These are phyloP conservation scores for Aurelia sp. DNA, from an alignment of 30 jellyfish, hydroid and myxozoan genomes.

Conservation along the genomic window DNA sequence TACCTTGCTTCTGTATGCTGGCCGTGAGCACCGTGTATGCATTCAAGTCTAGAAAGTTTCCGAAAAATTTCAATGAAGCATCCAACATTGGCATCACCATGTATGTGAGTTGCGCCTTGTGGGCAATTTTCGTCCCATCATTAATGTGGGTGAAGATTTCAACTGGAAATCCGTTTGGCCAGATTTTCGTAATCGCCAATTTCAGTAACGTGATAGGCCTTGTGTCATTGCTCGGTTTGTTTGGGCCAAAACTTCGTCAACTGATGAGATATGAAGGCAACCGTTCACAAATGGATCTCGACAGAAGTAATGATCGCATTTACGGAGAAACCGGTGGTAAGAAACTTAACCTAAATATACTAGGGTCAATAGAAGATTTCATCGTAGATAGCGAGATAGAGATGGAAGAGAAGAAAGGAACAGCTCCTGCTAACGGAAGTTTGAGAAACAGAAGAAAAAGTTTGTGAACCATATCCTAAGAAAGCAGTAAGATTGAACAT, in stretches of 20 bases:
- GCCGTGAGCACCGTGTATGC: conserved; percentile 82
- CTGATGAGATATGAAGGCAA: not conserved
- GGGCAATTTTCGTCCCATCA: conserved; percentile 64
- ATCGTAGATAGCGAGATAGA: too few relatives aligned
- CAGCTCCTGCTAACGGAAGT: too few relatives aligned
- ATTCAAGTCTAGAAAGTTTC: conserved; percentile 89
- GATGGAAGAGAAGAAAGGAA: too few relatives aligned
- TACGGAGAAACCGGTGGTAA: too few relatives aligned
- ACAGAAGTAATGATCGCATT: too few relatives aligned
- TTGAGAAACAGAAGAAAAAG: too few relatives aligned
- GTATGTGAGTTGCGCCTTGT: conserved; percentile 78
- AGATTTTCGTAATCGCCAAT: conserved; percentile 21
- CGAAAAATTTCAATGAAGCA: conserved; percentile 88
- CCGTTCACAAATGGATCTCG: too few relatives aligned
- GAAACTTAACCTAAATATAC: not conserved
- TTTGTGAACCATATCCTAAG: too few relatives aligned
- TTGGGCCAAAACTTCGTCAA: conserved; percentile 46
- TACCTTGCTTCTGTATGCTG: conserved; percentile 69
- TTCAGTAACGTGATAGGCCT: conserved; percentile 48
- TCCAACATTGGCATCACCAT: conserved; percentile 87
- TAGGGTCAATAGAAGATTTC: too few relatives aligned
- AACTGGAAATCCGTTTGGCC: conserved; percentile 21
- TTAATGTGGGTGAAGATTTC: not conserved
- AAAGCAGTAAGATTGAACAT: too few relatives aligned
- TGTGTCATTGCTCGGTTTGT: conserved; percentile 46